Evolutionary conservation across 2,888 invertebrate species (phyloP).

Genomic region (Folsomia manolachei): DNA sequence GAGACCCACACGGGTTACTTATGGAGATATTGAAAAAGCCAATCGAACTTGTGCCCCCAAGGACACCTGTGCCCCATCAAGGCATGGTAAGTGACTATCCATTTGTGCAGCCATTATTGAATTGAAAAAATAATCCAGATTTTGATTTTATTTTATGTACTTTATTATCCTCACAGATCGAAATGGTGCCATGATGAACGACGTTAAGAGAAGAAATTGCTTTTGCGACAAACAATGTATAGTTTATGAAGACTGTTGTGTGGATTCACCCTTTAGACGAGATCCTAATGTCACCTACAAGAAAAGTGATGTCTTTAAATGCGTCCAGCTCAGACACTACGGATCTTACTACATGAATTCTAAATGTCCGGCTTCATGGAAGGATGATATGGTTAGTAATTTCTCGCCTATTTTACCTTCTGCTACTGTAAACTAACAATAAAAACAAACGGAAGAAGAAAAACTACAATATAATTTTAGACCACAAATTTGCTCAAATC

Average conservation of each 20-base stretch:
- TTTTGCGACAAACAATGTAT: constrained; percentile 56
- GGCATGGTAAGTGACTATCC: constrained; percentile 35
- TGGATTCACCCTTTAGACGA: constrained; percentile 53
- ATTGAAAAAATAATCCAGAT: constrained; percentile 7
- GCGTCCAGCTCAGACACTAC: constrained; percentile 53
- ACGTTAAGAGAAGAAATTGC: constrained; percentile 55
- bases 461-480: no score
- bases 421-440: no score
- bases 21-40: constrained; percentile 49
- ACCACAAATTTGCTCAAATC: no score
- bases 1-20: constrained; percentile 48
- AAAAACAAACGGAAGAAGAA: no score
- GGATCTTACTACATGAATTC: constrained; percentile 52
- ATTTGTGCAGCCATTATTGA: neutral
- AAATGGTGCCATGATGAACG: constrained; percentile 50
- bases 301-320: constrained; percentile 53
- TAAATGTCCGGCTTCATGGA: constrained; percentile 55
- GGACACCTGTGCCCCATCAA: constrained; percentile 49
- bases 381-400: constrained; percentile 51
- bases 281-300: constrained; percentile 52
- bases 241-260: constrained; percentile 57
- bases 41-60: constrained; percentile 49
- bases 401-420: no score
- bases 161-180: constrained; percentile 30
- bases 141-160: neutral